Base-by-base conservation (phyloP, 2,888 invertebrate species). In the Acleris cristana region DNA sequence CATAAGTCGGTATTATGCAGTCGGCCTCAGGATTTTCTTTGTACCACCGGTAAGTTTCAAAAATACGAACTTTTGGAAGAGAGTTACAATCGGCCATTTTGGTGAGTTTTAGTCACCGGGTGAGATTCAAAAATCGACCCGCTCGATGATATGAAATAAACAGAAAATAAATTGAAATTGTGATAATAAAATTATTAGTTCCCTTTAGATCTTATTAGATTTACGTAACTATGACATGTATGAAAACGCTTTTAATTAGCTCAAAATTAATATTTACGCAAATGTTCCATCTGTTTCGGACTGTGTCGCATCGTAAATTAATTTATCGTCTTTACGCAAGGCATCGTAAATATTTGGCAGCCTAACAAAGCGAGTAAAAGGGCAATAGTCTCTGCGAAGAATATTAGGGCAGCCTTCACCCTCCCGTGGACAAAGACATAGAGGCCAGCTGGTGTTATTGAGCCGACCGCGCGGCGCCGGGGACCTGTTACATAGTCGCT, bases 311-410 rank as follows among this genome's bases (percentile, higher is more conserved):
- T 12, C 12, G n/a, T 51, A 51, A 51, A 51, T 51, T 51, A 21
- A 48, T 48, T 48, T n/a, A 48, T 16, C 7, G 18, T 21, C 21
- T 21, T 51, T 21, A 51, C 51, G 21, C 12, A 51, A 51, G 18
- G 21, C 48, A 21, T 34, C 52, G 58, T 57, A 63, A 63, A 58
- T 49, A 49, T 67, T 67, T 62, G 62, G 49, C 52, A 62, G 52
- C 40, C 66, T 58, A 58, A 67, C 67, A 67, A 67, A 63, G 53
- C 53, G 23, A n/a, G 40, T 12, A 53, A 63, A 67, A 67, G 63
- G 67, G 53, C 57, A 66, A 62, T 53, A 48, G 44, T 61, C 60
- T 44, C 23, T 44, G 52, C 56, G 26, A 44, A 58, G 62, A 63
- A 44, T 64, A 67, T 63, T 54, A 60, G 49, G 61, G 66, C 52